Evolutionary conservation across 2,888 invertebrate genomes (phyloP).

Genomic region (Serrognathus titanus): DNA sequence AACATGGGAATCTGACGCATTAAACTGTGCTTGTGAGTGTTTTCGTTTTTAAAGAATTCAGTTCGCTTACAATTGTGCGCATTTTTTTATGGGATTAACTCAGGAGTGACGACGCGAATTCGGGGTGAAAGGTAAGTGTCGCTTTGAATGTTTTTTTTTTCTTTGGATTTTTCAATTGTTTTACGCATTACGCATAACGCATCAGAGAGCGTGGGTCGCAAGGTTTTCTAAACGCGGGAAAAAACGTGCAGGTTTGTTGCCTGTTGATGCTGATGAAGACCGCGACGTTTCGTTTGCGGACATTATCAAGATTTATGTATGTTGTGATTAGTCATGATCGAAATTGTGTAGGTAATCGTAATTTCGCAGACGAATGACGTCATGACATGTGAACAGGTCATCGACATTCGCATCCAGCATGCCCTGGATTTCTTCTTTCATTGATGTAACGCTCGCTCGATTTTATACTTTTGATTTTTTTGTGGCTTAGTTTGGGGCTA

Average conservation of each 20-base stretch:
- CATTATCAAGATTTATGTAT: neutral
- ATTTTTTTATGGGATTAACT: conserved; percentile 12
- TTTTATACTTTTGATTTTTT: no score
- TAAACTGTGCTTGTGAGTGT: conserved; percentile 7
- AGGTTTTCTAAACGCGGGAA: neutral
- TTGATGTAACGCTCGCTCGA: conserved; percentile 5
- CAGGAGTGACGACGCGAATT: conserved; percentile 6
- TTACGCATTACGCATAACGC: neutral
- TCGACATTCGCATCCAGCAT: conserved; percentile 22
- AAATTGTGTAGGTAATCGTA: neutral
- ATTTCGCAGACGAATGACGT: conserved; percentile 6
- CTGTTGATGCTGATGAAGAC: conserved; percentile 8
- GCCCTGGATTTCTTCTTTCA: conserved; percentile 23
- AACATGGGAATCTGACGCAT: neutral
- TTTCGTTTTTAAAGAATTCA: neutral
- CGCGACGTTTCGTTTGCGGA: neutral
- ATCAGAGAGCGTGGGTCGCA: no score
- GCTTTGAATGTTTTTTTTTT: neutral
- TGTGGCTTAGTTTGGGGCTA: no score
- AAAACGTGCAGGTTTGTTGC: conserved; percentile 5
- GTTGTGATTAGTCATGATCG: no score
- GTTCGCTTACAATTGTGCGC: conserved; percentile 3
- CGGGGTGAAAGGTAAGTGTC: conserved; percentile 16
- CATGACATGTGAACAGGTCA: conserved; percentile 21
- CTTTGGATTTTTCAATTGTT: neutral